Percentiles rank a stretch among this genome's conserved stretches.
These are phyloP conservation scores for Ochropleura plecta DNA, from an alignment of 2,888 invertebrate species.

Conservation along the genomic window DNA sequence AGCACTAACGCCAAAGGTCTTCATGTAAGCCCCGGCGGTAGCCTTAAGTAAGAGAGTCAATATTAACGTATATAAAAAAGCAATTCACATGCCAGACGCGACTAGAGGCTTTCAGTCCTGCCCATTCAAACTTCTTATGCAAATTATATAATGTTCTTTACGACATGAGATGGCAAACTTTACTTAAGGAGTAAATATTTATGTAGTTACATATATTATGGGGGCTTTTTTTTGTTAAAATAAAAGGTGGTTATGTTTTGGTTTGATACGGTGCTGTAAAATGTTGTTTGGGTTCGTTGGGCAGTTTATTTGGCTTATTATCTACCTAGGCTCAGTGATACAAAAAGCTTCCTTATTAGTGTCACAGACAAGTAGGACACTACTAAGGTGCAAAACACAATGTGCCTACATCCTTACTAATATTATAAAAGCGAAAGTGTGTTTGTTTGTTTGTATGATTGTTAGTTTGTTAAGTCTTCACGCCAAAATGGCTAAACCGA, in stretches of 20 bases:
- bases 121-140: slow-evolving; percentile 90
- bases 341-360: background rate
- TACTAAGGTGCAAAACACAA: background rate
- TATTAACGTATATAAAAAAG: slow-evolving; percentile 80
- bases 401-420: too few relatives aligned
- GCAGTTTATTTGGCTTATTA: slow-evolving; percentile 22
- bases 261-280: slow-evolving; percentile 30
- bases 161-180: slow-evolving; percentile 88
- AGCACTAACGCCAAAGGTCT: slow-evolving; percentile 50
- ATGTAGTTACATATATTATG: slow-evolving; percentile 75
- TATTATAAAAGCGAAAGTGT: too few relatives aligned
- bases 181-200: slow-evolving; percentile 88
- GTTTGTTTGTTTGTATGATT: too few relatives aligned
- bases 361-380: background rate
- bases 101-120: slow-evolving; percentile 86
- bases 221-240: slow-evolving; percentile 59
- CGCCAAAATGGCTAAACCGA: too few relatives aligned
- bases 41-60: slow-evolving; percentile 80
- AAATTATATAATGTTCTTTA: slow-evolving; percentile 89
- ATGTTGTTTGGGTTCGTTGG: slow-evolving; percentile 17
- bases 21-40: slow-evolving; percentile 46
- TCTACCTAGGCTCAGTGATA: background rate
- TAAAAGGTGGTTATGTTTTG: slow-evolving; percentile 46
- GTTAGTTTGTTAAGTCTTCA: too few relatives aligned
- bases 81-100: slow-evolving; percentile 88